phyloP scores from a whole-genome alignment of 1,140 invertebrate species.

The Notospermus geniculatus region DNA sequence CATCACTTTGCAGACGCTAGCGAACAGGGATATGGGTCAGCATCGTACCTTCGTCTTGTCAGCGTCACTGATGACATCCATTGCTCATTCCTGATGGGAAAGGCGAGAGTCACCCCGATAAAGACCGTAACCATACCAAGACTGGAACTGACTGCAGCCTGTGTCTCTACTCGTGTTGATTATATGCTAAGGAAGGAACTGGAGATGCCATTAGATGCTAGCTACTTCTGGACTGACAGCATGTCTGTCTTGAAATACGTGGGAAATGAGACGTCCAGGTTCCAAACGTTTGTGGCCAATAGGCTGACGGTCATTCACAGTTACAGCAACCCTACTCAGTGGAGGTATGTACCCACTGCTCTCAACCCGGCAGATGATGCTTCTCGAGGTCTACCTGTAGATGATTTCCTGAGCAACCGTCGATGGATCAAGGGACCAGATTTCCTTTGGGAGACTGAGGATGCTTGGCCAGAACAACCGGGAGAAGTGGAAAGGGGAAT shows the following conservation, averaged over 20 bases:
- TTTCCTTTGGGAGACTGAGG: no score
- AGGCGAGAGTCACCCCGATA: slow-evolving; percentile 43
- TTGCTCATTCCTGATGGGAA: slow-evolving; percentile 30
- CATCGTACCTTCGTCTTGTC: slow-evolving; percentile 21
- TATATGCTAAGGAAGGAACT: slow-evolving; percentile 4
- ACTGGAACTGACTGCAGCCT: slow-evolving; percentile 53
- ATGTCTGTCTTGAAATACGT: slow-evolving; percentile 22
- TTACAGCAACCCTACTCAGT: neutral
- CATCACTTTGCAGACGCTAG: slow-evolving; percentile 29
- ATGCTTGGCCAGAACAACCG: no score
- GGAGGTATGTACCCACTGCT: neutral
- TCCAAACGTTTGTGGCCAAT: no score
- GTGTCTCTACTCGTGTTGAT: slow-evolving; percentile 41
- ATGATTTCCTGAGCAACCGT: no score
- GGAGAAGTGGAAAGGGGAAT: no score
- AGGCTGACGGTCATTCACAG: no score
- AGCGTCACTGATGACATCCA: slow-evolving; percentile 15
- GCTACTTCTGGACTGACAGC: no score
- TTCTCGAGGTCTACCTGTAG: neutral
- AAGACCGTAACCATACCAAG: slow-evolving; percentile 47
- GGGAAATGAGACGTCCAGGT: slow-evolving; percentile 1
- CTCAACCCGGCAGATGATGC: neutral
- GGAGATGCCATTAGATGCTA: neutral
- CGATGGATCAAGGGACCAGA: no score
- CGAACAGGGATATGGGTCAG: slow-evolving; percentile 23